These are phyloP conservation scores for Polymixis flavicincta DNA, from an alignment of 2,888 invertebrate genomes.

Conservation along the genomic window DNA sequence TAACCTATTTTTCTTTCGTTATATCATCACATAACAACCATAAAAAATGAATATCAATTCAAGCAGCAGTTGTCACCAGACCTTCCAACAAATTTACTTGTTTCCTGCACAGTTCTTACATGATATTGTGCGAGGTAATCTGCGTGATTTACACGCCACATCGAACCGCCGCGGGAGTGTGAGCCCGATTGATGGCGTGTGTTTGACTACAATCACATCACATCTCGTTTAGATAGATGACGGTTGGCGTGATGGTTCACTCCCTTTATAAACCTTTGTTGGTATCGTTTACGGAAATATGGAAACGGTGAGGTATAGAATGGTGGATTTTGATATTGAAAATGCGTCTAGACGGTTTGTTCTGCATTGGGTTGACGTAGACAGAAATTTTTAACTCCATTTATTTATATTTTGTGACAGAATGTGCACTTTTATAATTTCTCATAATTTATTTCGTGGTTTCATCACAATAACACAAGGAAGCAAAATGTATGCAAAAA, in stretches of 20 bases:
- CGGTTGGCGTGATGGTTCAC: conserved; percentile 45
- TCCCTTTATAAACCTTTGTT: conserved; percentile 49
- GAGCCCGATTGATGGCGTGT: conserved; percentile 61
- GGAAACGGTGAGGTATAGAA: conserved; percentile 1
- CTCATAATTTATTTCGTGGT: too few relatives aligned
- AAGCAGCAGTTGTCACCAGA: conserved; percentile 27
- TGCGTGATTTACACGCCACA: conserved; percentile 62
- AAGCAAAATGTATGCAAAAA: too few relatives aligned
- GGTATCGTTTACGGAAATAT: conserved; percentile 39
- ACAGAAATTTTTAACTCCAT: too few relatives aligned
- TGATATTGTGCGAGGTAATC: conserved; percentile 60
- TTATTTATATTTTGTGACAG: too few relatives aligned
- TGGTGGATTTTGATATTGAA: background rate
- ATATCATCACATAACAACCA: background rate
- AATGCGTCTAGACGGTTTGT: conserved; percentile 31
- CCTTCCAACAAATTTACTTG: conserved; percentile 33
- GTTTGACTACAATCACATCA: conserved; percentile 64
- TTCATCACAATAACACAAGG: too few relatives aligned
- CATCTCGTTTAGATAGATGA: conserved; percentile 64
- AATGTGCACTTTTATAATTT: too few relatives aligned
- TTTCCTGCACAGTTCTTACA: conserved; percentile 20
- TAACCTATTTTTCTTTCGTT: too few relatives aligned
- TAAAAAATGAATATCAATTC: conserved; percentile 8
- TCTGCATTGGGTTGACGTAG: background rate
- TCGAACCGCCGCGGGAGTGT: conserved; percentile 52